Base-by-base conservation (phyloP, 1,140 invertebrate genomes). In the Achroia grisella region DNA sequence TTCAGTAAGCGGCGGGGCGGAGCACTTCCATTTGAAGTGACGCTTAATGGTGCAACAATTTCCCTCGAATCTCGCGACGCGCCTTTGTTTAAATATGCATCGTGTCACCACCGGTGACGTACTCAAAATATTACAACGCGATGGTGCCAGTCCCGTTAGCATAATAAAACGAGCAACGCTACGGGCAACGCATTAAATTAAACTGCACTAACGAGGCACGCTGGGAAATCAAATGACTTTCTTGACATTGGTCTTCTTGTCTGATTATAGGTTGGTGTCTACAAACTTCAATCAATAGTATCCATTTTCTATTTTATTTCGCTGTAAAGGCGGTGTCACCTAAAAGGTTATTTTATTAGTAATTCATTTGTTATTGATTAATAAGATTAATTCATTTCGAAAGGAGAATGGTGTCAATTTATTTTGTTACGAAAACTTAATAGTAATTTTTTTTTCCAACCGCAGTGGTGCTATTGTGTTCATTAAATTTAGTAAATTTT, bases 61-160 rank as follows among this genome's bases (percentile, higher is more conserved):
- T 69, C 39, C 37, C 50, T 57, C 50, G 48, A 51, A 52, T 66
- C 65, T 63, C 53, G 45, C 71, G 67, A 59, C 66, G 64, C 63
- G 65, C 62, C 60, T 75, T 82, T 79, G 75, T 79, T 79, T 79
- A 78, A 83, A 79, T 78, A 81, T 80, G 76, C 77, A 78, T 46
- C 70, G 62, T 74, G 73, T 76, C 75, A 78, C 71, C 70, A 62
- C 50, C 64, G 71, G 62, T 80, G 74, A 78, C 74, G 77, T 76
- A 71, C 73, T 81, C 75, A 60, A 81, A 79, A 84, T 75, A 81
- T 78, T 78, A 79, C 69, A 79, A 69, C 72, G 69, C 60, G 55
- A 63, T 68, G 17, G 17, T 6, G 17, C 17, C 17, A 23, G 17
- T n/a, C 65, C 73, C 65, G 73, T 79, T 76, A 73, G 80, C 75